Evolutionary conservation across 2,888 invertebrate species (phyloP).

Genomic region (Mythimna pallens): DNA sequence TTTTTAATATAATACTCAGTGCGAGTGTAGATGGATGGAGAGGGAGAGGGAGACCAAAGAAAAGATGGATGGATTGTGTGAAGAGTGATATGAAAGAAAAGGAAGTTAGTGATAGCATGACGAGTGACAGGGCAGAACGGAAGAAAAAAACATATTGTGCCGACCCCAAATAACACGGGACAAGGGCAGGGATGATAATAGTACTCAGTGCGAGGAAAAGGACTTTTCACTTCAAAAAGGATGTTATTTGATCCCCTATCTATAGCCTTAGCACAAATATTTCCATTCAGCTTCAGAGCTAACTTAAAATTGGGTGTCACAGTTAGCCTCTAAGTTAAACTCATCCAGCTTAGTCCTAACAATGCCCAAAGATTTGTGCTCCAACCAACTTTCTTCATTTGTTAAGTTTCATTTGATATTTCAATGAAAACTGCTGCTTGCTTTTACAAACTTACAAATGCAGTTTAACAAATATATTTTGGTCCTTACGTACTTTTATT

Average conservation of each 20-base stretch:
- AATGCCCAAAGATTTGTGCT: conserved; percentile 55
- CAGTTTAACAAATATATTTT: background rate
- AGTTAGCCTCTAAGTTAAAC: conserved; percentile 33
- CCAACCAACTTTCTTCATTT: conserved; percentile 63
- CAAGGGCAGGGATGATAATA: no score
- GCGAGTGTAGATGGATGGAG: no score
- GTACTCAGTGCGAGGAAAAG: no score
- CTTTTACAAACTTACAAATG: conserved; percentile 36
- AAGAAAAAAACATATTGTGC: no score
- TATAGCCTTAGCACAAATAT: background rate
- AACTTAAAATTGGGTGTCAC: conserved; percentile 44
- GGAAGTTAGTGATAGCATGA: no score
- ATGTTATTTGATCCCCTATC: background rate
- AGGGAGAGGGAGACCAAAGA: no score
- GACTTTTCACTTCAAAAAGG: no score
- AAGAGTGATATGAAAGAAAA: no score
- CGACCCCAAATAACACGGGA: no score
- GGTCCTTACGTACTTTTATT: background rate
- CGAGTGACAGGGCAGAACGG: no score
- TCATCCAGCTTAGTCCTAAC: conserved; percentile 24
- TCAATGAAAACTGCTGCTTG: conserved; percentile 49
- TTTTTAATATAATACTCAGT: no score
- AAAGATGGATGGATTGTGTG: no score
- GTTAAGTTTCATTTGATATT: conserved; percentile 65
- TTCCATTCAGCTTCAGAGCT: background rate